Percentiles rank a stretch among this genome's conserved stretches.
phyloP scores from a whole-genome alignment of 2,888 invertebrate genomes.

The Ashinkailepas kermadecensis region DNA sequence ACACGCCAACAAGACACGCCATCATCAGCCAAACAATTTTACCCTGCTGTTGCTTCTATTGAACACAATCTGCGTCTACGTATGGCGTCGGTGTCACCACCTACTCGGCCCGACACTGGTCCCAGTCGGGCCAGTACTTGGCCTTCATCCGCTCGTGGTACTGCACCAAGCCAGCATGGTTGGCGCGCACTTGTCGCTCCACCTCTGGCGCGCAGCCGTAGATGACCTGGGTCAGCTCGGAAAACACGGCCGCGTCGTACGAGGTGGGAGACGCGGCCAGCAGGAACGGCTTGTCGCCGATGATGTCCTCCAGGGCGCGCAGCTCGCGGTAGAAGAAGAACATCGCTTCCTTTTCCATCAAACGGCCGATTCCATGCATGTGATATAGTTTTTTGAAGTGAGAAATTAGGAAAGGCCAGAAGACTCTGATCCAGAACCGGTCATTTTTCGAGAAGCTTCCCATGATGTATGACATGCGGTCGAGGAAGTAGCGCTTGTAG shows the following conservation, averaged over 20 bases:
- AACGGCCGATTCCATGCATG: not conserved
- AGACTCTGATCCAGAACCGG: not conserved
- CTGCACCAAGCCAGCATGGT: slow-evolving; percentile 38
- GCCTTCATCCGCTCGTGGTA: slow-evolving; percentile 41
- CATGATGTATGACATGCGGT: not conserved
- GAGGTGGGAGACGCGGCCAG: slow-evolving; percentile 40
- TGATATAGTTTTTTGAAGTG: not conserved
- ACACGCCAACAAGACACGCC: too few relatives aligned
- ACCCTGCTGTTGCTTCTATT: too few relatives aligned
- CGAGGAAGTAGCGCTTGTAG: slow-evolving; percentile 16
- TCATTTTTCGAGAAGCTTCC: not conserved
- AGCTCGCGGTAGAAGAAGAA: slow-evolving; percentile 4
- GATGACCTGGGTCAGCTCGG: slow-evolving; percentile 40
- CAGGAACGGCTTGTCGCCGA: slow-evolving; percentile 35
- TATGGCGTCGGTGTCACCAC: not conserved
- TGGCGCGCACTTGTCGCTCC: slow-evolving; percentile 37
- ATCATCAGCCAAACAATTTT: too few relatives aligned
- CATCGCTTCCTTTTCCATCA: not conserved
- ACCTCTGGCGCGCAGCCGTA: slow-evolving; percentile 38
- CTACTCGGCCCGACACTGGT: not conserved
- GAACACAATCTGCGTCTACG: too few relatives aligned
- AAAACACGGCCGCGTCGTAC: slow-evolving; percentile 43
- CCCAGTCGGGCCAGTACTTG: slow-evolving; percentile 42
- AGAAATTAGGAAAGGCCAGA: not conserved
- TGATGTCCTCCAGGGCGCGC: not conserved